phyloP scores from a whole-genome alignment of 2,797 vertebrate species.

The Squalus acanthias region DNA sequence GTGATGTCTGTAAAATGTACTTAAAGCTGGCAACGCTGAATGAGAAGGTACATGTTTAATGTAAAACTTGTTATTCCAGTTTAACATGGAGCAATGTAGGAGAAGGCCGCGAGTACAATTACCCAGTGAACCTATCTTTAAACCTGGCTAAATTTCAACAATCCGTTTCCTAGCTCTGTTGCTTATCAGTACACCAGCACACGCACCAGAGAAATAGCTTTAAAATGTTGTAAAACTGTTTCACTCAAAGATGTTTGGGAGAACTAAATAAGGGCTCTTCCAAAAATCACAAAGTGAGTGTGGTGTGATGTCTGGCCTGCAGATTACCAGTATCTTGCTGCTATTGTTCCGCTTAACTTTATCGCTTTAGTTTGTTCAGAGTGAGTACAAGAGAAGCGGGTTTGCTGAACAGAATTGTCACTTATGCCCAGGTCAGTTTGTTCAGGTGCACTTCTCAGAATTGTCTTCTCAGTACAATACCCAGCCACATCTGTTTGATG shows the following conservation, averaged over 20 bases:
- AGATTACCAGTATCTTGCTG: not conserved
- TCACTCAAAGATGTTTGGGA: not conserved
- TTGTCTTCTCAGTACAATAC: not conserved
- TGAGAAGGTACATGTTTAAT: not conserved
- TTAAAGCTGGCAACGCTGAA: not conserved
- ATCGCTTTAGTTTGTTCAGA: not conserved
- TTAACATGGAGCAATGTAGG: not conserved
- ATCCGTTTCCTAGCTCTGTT: not conserved
- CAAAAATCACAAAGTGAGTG: not conserved
- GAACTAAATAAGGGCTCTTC: not conserved
- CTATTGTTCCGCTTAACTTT: not conserved
- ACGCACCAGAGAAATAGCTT: not conserved
- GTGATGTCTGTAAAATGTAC: not conserved
- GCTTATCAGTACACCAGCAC: not conserved
- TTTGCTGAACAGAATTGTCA: not conserved
- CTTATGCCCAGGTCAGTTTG: conserved; percentile 34
- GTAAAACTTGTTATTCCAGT: not conserved
- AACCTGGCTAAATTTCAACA: not conserved
- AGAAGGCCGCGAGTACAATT: not conserved
- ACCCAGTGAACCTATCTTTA: not conserved
- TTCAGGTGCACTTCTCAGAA: conserved; percentile 27
- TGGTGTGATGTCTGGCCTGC: not conserved
- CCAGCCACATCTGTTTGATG: conserved; percentile 11
- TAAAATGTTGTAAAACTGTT: not conserved
- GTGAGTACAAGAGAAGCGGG: not conserved